phyloP scores from a whole-genome alignment of 2,113 vertebrate species.

The Cololabis saira region DNA sequence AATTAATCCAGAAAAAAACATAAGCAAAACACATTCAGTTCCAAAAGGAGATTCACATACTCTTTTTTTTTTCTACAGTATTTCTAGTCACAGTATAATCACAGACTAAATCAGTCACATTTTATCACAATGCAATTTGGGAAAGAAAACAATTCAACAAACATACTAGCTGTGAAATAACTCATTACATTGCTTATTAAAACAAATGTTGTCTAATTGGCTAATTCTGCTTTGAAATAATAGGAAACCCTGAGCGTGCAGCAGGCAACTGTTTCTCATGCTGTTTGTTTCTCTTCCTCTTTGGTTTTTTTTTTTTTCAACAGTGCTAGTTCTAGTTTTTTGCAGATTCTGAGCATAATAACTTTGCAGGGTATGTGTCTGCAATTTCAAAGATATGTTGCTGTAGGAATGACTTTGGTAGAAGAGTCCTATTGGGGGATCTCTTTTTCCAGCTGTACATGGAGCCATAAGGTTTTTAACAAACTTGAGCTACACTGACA shows the following conservation, averaged over 20 bases:
- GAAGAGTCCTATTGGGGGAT: no score
- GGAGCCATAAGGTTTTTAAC: slow-evolving; percentile 29
- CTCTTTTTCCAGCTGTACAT: no score
- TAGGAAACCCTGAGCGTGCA: slow-evolving; percentile 29
- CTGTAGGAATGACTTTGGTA: neutral
- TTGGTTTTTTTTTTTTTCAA: slow-evolving; percentile 13
- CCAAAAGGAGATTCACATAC: no score
- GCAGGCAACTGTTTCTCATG: slow-evolving; percentile 23
- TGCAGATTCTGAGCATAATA: slow-evolving; percentile 13
- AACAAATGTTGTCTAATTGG: slow-evolving; percentile 61
- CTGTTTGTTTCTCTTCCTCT: no score
- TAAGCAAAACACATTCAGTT: no score
- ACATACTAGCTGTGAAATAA: slow-evolving; percentile 13
- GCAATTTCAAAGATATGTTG: slow-evolving; percentile 3
- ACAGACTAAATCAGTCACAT: no score
- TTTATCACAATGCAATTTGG: neutral
- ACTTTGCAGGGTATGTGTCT: slow-evolving; percentile 15
- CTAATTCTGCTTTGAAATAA: slow-evolving; percentile 45
- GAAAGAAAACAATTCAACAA: neutral
- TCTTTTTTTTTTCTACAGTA: no score
- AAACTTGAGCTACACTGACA: slow-evolving; percentile 83
- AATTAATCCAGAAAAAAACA: no score
- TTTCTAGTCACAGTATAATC: no score
- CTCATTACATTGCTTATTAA: slow-evolving; percentile 53
- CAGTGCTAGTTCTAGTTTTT: slow-evolving; percentile 15